Evolutionary conservation across 2,113 vertebrate species (phyloP).

Genomic region (Myiozetetes cayanensis): DNA sequence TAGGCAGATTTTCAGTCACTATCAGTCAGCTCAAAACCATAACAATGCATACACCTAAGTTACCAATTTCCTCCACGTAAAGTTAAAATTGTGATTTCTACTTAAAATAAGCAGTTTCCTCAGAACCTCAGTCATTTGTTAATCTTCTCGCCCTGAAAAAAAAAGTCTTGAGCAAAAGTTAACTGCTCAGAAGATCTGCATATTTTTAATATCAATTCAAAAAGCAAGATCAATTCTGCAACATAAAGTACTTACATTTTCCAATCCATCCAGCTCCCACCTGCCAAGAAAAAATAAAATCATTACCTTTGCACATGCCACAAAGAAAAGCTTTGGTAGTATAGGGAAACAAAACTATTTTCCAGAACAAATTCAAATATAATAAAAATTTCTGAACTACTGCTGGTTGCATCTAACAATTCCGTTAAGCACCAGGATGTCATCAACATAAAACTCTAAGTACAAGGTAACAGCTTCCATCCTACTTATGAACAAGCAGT

Average conservation of each 20-base stretch:
- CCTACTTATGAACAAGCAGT: neutral
- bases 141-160: neutral
- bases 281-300: slow-evolving; percentile 67
- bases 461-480: neutral
- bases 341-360: neutral
- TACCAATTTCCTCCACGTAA: neutral
- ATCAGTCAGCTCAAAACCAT: neutral
- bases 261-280: slow-evolving; percentile 94
- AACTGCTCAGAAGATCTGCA: neutral
- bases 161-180: neutral
- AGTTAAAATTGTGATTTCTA: neutral
- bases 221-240: neutral
- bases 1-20: neutral
- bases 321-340: neutral
- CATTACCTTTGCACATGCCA: neutral
- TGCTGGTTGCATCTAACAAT: neutral
- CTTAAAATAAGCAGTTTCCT: neutral
- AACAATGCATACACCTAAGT: neutral
- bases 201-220: neutral
- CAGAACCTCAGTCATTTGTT: neutral
- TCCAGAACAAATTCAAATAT: neutral
- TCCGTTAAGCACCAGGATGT: neutral
- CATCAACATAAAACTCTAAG: neutral
- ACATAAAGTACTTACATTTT: slow-evolving; percentile 85
- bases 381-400: neutral